Base-by-base conservation (phyloP, 2,888 invertebrate species). In the Oscheius sp. region DNA sequence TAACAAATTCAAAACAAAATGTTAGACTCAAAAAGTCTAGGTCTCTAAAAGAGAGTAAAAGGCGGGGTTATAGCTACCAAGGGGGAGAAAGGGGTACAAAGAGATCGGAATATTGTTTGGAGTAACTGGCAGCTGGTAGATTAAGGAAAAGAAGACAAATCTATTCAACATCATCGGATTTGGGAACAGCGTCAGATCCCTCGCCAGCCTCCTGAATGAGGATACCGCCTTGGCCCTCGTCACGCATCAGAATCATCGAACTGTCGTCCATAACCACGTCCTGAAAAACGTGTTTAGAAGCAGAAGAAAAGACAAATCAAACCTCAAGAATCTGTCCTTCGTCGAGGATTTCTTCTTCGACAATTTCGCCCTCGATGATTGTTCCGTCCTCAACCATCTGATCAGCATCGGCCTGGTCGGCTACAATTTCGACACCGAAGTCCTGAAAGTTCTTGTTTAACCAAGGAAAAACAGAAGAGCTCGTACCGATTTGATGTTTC, bases 371-470 rank as follows among this genome's bases (percentile, higher is more conserved):
- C 35, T 73, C 70, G 11, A 70, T 55, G 10, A 70, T 62, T 7
- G 57, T n/a, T 68, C 57, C 68, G 13, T 62, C 13, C 5, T 48
- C 71, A 9, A 5, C 74, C 1, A 48, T 48, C 11, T 60, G 63
- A 55, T 59, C 48, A 35, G 37, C 29, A 32, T 72, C 75, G 4
- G 50, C 72, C 5, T 66, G 66, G n/a, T 77, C 76, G n/a, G 78
- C 76, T 5, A 78, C 78, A n/a, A 78, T 78, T 47, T 78, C 78
- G n/a, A 78, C 78, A 5, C 78, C 78, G 58, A 78, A 78, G 59
- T 78, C 78, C 78, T 78, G 59, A 32, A 68, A 77, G 11, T 35
- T 51, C n/a, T 32, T n/a, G 11, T 9, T 50, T 10, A 21, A 0
- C 21, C 21, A 21, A 5, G 37, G 37, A 32, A 60, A 42, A 60